Evolutionary conservation across 2,888 invertebrate species (phyloP).

Genomic region (Oxyscelio sp.): DNA sequence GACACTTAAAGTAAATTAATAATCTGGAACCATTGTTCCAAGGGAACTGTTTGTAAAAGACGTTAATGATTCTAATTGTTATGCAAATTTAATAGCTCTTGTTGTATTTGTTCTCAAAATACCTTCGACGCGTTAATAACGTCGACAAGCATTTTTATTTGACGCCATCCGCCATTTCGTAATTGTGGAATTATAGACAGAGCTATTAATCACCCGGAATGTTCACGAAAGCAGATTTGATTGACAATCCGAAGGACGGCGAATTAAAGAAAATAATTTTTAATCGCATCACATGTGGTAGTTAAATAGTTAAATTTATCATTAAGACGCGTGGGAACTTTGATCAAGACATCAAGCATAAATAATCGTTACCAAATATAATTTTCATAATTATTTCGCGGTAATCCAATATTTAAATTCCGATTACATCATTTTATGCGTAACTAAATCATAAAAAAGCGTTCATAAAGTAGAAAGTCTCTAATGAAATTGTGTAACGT

Average conservation of each 20-base stretch:
- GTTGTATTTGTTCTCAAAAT: neutral
- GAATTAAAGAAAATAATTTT: conserved; percentile 63
- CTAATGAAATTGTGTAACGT: too few relatives aligned
- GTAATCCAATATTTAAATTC: too few relatives aligned
- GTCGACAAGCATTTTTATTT: neutral
- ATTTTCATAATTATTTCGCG: conserved; percentile 65
- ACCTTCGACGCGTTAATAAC: neutral
- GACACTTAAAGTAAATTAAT: conserved; percentile 51
- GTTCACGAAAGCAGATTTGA: conserved; percentile 64
- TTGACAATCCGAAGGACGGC: conserved; percentile 65
- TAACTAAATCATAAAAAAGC: too few relatives aligned
- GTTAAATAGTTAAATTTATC: conserved; percentile 69
- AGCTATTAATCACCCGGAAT: conserved; percentile 46
- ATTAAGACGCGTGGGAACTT: conserved; percentile 57
- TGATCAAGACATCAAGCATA: conserved; percentile 65
- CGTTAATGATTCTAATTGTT: neutral
- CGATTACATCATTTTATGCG: too few relatives aligned
- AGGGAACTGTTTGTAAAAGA: neutral
- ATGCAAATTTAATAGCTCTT: neutral
- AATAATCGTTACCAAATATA: conserved; percentile 56
- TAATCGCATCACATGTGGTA: conserved; percentile 50
- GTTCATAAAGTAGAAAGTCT: too few relatives aligned
- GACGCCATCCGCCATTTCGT: neutral
- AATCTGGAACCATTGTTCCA: conserved; percentile 32
- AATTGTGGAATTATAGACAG: conserved; percentile 20